These are phyloP conservation scores for Rhinolophus sinicus DNA, from an alignment of 2,113 vertebrate species.

Conservation along the genomic window DNA sequence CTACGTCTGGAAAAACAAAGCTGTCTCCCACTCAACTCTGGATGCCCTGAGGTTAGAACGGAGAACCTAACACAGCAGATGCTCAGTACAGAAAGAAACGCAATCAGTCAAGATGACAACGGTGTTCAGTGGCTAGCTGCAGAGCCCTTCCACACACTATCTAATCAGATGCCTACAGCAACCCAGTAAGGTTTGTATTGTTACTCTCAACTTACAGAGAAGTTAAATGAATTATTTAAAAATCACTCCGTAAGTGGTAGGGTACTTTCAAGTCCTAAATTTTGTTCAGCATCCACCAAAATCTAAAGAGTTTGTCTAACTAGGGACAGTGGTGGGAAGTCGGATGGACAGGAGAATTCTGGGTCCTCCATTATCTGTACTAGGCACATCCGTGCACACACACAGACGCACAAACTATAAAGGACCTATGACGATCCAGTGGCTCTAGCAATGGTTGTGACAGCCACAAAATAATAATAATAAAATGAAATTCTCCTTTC, in stretches of 20 bases:
- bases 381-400: fast-evolving
- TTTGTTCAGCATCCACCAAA: background rate
- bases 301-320: background rate
- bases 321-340: background rate
- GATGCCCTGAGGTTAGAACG: background rate
- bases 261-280: background rate
- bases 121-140: fast-evolving
- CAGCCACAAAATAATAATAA: background rate
- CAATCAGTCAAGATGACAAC: fast-evolving
- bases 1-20: background rate
- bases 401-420: background rate
- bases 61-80: background rate
- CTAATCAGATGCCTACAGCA: background rate
- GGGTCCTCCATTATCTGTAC: background rate
- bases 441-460: background rate
- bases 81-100: background rate
- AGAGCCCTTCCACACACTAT: background rate
- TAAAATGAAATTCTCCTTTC: background rate
- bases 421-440: background rate
- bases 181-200: fast-evolving
- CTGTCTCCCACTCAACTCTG: background rate
- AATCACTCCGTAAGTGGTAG: background rate
- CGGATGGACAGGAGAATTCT: background rate
- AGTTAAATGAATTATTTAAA: background rate
- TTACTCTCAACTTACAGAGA: background rate